A percentile compares a stretch with the other conserved stretches of the same genome.
These are phyloP conservation scores for Pangasius djambal DNA, from an alignment of 2,797 vertebrate species.

Conservation along the genomic window DNA sequence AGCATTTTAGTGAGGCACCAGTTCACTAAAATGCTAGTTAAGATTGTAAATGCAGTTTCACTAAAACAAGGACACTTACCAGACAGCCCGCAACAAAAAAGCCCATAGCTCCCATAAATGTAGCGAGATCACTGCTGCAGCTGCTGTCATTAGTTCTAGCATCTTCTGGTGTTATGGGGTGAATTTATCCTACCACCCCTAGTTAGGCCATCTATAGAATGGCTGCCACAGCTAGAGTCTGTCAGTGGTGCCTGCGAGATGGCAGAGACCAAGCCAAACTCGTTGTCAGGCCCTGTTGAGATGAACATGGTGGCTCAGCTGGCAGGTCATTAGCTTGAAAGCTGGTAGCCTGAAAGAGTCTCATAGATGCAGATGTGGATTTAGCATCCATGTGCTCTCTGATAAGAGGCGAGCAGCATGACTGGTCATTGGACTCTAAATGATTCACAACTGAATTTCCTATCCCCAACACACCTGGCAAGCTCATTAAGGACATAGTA, in stretches of 20 bases:
- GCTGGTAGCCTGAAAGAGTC: neutral
- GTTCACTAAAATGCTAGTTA: neutral
- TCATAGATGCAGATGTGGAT: neutral
- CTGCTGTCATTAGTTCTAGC: too few species aligned
- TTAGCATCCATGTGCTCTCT: neutral
- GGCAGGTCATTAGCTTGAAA: neutral
- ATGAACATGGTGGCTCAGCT: neutral
- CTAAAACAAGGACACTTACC: neutral
- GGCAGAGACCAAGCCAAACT: neutral
- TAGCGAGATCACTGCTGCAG: neutral
- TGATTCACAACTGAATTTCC: neutral
- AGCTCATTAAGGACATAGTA: neutral
- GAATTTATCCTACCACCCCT: neutral
- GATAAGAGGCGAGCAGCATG: neutral
- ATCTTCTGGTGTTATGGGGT: neutral
- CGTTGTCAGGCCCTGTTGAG: neutral
- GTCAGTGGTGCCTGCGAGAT: neutral
- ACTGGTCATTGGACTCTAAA: neutral
- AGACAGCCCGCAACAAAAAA: neutral
- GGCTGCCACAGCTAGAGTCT: neutral
- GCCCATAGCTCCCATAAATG: neutral
- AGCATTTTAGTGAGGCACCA: too few species aligned
- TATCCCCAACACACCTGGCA: neutral
- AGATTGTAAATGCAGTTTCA: neutral
- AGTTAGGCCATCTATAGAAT: neutral